Base-by-base conservation (phyloP, 2,888 invertebrate genomes). In the Pachydiplax longipennis region DNA sequence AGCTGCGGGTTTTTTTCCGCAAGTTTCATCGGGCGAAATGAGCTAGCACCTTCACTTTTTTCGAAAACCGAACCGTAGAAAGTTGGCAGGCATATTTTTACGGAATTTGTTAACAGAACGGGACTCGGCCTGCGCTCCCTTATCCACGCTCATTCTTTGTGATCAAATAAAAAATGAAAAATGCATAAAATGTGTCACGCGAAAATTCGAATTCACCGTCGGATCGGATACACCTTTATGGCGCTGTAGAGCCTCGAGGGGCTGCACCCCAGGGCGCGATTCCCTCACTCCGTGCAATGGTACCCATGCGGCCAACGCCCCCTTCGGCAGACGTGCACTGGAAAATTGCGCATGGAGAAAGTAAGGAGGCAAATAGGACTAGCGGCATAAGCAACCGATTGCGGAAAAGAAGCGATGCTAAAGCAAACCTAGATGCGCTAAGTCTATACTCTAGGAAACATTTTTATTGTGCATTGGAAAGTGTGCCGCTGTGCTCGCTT, bases 161-260 rank as follows among this genome's bases (percentile, higher is more conserved):
- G 87, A 87, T 87, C 87, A 87, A 87, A 87, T 87, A 61, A 61
- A 87, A 87, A 87, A 87, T 61, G 61, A 65, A 87, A 65, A 87
- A 87, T 31, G 83, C 83, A 87, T n/a, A 65, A 65, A 87, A 87
- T 37, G 58, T 87, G 61, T 87, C 87, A 87, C 87, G 87, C 53
- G 87, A 87, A 87, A 87, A 61, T 87, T 83, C 53, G 53, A 83
- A 83, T 87, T 87, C 87, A 87, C 61, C 87, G 65, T 61, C 53
- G 87, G 83, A 58, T 83, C 83, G 35, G 61, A 13, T 87, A 61
- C 35, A 87, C 87, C 87, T 87, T 87, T 87, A 87, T 87, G 87
- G 87, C 87, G 37, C 83, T 58, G 53, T 35, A 31, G 37, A 35
- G 58, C 83, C 87, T 87, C 87, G 37, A 61, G 87, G 87, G 87